A percentile compares a stretch with the other conserved stretches of the same genome.
phyloP scores from a whole-genome alignment of 2,888 invertebrate genomes.

The Hanleya hanleyi region DNA sequence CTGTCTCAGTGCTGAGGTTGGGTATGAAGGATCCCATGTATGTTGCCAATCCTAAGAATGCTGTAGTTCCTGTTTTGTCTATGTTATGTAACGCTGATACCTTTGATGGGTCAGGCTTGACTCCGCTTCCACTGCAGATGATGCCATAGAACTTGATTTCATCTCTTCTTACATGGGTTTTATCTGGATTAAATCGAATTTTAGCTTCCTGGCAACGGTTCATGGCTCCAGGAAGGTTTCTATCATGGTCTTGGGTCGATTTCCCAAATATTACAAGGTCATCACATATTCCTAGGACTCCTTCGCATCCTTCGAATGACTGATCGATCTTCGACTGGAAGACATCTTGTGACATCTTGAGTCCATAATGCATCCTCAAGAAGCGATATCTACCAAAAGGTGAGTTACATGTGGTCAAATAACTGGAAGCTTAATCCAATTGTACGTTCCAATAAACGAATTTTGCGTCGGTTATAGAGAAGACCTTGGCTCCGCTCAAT shows the following conservation, averaged over 20 bases:
- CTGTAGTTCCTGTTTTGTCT: no score
- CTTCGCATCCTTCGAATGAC: constrained; percentile 12
- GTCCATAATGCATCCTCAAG: neutral
- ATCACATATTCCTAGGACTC: constrained; percentile 9
- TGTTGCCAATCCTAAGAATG: no score
- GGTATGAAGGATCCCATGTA: no score
- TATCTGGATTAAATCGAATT: constrained; percentile 14
- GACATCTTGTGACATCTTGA: constrained; percentile 9
- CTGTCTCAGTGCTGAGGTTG: constrained; percentile 18
- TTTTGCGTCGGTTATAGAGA: constrained; percentile 31
- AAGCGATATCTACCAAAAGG: constrained; percentile 10
- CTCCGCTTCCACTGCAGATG: constrained; percentile 22
- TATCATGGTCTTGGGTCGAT: neutral
- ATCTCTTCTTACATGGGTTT: neutral
- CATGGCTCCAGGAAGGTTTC: constrained; percentile 11
- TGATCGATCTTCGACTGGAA: constrained; percentile 20
- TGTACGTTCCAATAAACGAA: constrained; percentile 32
- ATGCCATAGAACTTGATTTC: constrained; percentile 35
- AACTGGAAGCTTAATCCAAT: constrained; percentile 8
- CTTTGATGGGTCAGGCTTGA: constrained; percentile 31
- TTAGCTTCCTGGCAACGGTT: neutral
- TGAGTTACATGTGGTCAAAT: constrained; percentile 21
- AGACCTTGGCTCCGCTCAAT: constrained; percentile 20
- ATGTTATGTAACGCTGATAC: constrained; percentile 21
- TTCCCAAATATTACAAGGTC: constrained; percentile 12